Evolutionary conservation across 2,797 vertebrate species (phyloP).

Genomic region (Hylomyscus alleni): DNA sequence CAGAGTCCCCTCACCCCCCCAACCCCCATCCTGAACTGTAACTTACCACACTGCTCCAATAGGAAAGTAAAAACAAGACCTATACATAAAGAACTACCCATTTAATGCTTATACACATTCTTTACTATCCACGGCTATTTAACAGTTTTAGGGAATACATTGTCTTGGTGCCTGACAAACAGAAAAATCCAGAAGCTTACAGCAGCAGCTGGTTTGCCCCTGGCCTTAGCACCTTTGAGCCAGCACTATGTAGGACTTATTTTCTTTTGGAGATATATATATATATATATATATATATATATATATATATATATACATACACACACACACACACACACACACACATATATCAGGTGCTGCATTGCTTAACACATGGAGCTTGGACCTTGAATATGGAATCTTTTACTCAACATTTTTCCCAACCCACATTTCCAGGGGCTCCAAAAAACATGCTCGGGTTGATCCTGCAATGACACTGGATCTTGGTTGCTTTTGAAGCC

Average conservation of each 20-base stretch:
- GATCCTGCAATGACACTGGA: no score
- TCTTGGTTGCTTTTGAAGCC: conserved; percentile 24
- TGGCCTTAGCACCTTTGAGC: neutral
- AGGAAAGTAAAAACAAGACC: neutral
- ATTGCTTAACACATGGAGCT: neutral
- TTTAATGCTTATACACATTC: conserved; percentile 11
- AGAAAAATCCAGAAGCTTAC: neutral
- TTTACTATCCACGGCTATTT: neutral
- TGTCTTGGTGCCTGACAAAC: neutral
- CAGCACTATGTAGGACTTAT: neutral
- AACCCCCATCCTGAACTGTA: neutral
- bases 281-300: no score
- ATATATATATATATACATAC: no score
- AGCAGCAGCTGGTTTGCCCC: neutral
- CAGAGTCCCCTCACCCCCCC: neutral
- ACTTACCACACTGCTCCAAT: neutral
- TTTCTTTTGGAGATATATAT: neutral
- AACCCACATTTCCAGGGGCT: neutral
- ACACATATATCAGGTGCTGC: neutral
- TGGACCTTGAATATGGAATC: neutral
- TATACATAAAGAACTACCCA: neutral
- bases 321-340: no score
- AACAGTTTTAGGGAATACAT: neutral
- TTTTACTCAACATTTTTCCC: neutral
- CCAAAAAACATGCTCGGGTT: neutral